Percentiles rank a stretch among this genome's conserved stretches.
Conservation (phyloP, 2,797 vertebrate genomes). For the Staurois parvus region DNA sequence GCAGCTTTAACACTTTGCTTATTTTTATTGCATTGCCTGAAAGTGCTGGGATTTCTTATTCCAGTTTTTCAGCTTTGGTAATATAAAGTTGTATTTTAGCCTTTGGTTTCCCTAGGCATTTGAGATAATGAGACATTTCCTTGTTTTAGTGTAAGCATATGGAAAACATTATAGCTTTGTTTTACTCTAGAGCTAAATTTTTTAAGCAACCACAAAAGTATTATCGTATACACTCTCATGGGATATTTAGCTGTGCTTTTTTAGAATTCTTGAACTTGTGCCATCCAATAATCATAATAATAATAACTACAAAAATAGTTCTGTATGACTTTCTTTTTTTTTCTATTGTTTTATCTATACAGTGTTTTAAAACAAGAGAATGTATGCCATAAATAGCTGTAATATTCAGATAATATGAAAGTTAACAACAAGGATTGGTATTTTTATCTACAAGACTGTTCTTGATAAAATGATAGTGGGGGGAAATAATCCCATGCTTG, state of each 20-base stretch:
- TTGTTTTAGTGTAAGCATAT: neutral
- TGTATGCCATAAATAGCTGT: neutral
- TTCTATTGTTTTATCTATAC: neutral
- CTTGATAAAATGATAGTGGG: too few species aligned
- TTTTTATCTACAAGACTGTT: too few species aligned
- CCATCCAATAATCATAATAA: neutral
- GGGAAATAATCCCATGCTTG: too few species aligned
- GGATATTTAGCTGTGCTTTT: neutral
- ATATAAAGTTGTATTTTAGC: neutral
- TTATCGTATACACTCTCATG: neutral
- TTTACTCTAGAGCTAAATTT: neutral
- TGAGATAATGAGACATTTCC: conserved; percentile 7
- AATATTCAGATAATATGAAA: too few species aligned
- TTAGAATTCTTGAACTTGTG: neutral
- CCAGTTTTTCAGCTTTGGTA: neutral
- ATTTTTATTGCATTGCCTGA: neutral
- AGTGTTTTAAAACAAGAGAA: neutral
- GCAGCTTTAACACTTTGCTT: neutral
- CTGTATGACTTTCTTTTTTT: neutral
- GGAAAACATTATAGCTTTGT: neutral
- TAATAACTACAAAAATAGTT: neutral
- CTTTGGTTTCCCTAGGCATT: conserved; percentile 5
- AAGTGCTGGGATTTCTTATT: neutral
- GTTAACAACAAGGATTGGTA: too few species aligned
- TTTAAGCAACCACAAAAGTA: neutral